A percentile compares a stretch with the other conserved stretches of the same genome.
These are phyloP conservation scores for Octopus sinensis DNA, from an alignment of 1,140 invertebrate genomes.

Conservation along the genomic window DNA sequence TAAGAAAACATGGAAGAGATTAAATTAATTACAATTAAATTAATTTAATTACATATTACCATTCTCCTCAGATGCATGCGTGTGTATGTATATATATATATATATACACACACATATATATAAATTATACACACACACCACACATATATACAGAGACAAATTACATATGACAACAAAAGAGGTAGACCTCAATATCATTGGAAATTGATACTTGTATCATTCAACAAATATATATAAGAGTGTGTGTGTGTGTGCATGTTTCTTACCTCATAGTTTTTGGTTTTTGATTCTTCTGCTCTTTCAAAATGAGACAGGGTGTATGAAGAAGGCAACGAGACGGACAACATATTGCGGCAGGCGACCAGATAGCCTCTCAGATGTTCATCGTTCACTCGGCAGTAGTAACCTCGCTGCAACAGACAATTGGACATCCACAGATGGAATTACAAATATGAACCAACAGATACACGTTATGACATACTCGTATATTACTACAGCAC, in stretches of 20 bases:
- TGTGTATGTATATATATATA: no score
- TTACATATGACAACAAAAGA: no score
- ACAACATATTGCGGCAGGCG: conserved; percentile 38
- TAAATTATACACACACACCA: no score
- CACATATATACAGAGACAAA: no score
- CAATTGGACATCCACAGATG: neutral
- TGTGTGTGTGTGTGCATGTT: neutral
- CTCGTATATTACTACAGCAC: neutral
- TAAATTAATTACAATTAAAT: no score
- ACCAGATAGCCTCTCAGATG: conserved; percentile 37
- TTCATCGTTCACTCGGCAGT: neutral
- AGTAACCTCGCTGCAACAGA: neutral
- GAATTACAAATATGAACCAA: neutral
- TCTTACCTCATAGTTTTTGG: conserved; percentile 36
- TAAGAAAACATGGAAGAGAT: no score
- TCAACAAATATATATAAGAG: no score
- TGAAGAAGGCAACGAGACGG: conserved; percentile 21
- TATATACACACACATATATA: no score
- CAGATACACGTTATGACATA: neutral
- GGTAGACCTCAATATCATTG: no score
- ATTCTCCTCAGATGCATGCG: no score
- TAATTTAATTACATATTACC: no score
- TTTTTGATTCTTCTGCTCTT: conserved; percentile 32
- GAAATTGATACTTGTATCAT: no score
- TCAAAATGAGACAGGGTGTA: conserved; percentile 32